A percentile compares a stretch with the other conserved stretches of the same genome.
These are phyloP conservation scores for Euglossa dilemma DNA, from an alignment of 1,140 invertebrate genomes.

Conservation along the genomic window DNA sequence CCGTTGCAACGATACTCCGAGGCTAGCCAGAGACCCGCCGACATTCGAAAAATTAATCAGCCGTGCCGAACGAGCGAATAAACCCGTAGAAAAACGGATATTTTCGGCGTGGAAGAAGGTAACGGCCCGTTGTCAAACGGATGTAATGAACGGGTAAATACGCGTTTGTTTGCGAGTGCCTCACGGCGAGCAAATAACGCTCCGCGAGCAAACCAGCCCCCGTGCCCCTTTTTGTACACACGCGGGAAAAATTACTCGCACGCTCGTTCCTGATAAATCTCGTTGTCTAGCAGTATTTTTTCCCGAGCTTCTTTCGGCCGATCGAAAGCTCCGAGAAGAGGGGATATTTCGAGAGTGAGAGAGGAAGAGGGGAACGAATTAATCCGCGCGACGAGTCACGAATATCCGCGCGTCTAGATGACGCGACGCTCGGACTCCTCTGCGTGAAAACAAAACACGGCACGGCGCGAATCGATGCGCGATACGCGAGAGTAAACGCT, in stretches of 20 bases:
- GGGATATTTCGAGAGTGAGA: no score
- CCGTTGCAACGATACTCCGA: background rate
- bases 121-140: background rate
- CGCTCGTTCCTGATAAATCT: no score
- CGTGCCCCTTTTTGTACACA: background rate
- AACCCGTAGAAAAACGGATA: background rate
- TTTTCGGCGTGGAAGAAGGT: background rate
- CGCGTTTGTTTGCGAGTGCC: conserved; percentile 19
- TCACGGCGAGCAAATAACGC: conserved; percentile 12
- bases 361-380: no score
- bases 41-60: conserved; percentile 22
- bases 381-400: no score
- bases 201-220: background rate
- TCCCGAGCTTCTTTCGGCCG: no score
- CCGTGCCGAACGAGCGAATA: background rate
- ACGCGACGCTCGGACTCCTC: no score
- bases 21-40: background rate
- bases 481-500: no score
- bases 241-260: conserved; percentile 9
- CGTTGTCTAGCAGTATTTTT: no score
- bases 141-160: conserved; percentile 38
- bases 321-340: no score
- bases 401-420: no score
- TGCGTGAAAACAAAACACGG: no score
- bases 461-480: no score